Evolutionary conservation across 2,113 vertebrate species (phyloP).

Genomic region (Chlorocebus sabaeus): DNA sequence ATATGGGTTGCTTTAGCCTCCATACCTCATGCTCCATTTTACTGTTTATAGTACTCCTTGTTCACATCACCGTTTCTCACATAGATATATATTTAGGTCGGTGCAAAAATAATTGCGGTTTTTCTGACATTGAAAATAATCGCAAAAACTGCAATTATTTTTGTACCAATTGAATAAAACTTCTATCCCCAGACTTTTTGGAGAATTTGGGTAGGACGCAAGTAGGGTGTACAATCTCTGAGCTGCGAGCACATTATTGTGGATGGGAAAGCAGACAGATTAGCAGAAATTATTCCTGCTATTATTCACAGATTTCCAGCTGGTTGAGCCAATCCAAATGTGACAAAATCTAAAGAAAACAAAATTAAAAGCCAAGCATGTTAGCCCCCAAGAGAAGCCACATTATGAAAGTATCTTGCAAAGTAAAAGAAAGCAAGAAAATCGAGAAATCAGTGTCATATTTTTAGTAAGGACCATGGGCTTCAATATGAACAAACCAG

Average conservation of each 20-base stretch:
- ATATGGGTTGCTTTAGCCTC: background rate
- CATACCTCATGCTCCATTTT: background rate
- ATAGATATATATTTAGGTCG: background rate
- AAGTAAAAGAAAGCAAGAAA: background rate
- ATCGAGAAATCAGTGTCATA: background rate
- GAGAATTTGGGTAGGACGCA: background rate
- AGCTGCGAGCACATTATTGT: background rate
- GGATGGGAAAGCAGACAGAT: background rate
- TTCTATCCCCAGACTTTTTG: background rate
- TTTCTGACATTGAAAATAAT: too few species aligned
- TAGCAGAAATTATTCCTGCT: background rate
- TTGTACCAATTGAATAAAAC: background rate
- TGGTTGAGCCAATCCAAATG: background rate
- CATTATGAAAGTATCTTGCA: background rate
- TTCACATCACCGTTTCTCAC: background rate
- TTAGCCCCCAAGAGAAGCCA: background rate
- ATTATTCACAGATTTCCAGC: background rate
- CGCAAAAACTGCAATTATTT: too few species aligned
- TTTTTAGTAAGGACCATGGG: background rate
- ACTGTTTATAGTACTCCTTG: background rate
- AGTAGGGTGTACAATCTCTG: background rate
- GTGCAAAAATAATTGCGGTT: too few species aligned
- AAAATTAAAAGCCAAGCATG: background rate
- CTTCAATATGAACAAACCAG: background rate
- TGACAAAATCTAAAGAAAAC: background rate